A percentile compares a stretch with the other conserved stretches of the same genome.
Conservation (phyloP, 2,797 vertebrate genomes). For the Sciurus carolinensis region DNA sequence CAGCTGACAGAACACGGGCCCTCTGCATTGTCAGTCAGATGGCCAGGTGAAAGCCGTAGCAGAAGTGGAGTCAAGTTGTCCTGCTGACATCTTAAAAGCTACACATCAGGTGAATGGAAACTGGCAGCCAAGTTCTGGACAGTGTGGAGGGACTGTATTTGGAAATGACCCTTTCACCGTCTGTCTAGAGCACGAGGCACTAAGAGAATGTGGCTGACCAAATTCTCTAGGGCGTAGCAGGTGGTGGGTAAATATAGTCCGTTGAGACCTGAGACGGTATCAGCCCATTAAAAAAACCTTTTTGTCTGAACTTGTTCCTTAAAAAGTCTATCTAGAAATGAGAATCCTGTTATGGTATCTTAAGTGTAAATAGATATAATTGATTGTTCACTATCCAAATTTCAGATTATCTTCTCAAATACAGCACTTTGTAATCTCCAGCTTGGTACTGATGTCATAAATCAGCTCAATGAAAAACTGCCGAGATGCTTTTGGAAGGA, state of each 20-base stretch:
- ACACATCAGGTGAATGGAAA: conserved; percentile 23
- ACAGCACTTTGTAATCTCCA: conserved; percentile 75
- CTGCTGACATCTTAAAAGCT: conserved; percentile 5
- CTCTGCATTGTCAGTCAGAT: background rate
- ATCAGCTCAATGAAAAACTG: conserved; percentile 79
- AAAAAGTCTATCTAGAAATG: conserved; percentile 67
- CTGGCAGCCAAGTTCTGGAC: background rate
- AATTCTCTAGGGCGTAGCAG: background rate
- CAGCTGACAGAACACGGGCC: background rate
- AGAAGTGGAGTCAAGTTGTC: background rate
- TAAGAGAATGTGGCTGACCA: background rate
- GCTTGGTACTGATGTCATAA: conserved; percentile 60
- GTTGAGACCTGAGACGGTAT: background rate
- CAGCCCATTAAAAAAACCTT: background rate
- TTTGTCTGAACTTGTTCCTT: background rate
- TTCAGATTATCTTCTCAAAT: conserved; percentile 73
- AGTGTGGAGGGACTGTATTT: background rate
- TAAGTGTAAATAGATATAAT: conserved; percentile 65
- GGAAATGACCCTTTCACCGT: background rate
- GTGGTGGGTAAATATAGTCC: background rate
- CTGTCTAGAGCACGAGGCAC: background rate
- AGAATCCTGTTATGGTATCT: conserved; percentile 56
- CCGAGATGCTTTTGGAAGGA: conserved; percentile 70
- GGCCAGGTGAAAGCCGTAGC: background rate
- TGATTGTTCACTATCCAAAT: conserved; percentile 75